Conservation (phyloP, 2,888 invertebrate genomes). For the Ametastegia equiseti region DNA sequence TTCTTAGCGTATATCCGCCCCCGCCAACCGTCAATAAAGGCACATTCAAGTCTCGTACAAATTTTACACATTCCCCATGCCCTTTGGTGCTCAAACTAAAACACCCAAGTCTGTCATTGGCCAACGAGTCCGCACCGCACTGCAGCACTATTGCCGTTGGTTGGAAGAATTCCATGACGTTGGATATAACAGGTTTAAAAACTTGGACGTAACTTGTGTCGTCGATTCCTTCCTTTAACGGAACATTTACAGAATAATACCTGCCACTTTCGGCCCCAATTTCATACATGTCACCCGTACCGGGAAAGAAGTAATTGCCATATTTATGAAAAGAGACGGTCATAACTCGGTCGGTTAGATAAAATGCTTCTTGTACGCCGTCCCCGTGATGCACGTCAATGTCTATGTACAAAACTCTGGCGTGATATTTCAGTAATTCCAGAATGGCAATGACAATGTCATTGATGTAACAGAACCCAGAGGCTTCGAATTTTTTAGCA, state of each 20-base stretch:
- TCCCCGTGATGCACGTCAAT: constrained; percentile 99
- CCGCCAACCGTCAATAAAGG: constrained; percentile 94
- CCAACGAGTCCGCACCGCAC: constrained; percentile 98
- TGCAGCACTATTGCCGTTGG: constrained; percentile 98
- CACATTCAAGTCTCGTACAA: constrained; percentile 93
- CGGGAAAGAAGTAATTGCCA: constrained; percentile 98
- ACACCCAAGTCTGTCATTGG: constrained; percentile 96
- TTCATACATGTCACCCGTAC: constrained; percentile 99
- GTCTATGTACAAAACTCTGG: constrained; percentile 97
- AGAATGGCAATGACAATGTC: constrained; percentile 99
- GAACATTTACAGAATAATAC: constrained; percentile 99
- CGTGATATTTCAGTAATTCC: constrained; percentile 95
- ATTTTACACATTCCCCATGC: constrained; percentile 98
- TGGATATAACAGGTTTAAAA: constrained; percentile 95
- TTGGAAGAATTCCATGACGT: constrained; percentile 97
- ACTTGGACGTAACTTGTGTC: constrained; percentile 94
- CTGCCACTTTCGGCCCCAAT: constrained; percentile 96
- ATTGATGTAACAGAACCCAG: constrained; percentile 99
- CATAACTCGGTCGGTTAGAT: constrained; percentile 98
- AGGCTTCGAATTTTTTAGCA: constrained; percentile 99
- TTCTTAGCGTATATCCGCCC: constrained; percentile 93
- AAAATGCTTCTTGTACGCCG: constrained; percentile 98
- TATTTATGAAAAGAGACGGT: constrained; percentile 99
- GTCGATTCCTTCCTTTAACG: constrained; percentile 98
- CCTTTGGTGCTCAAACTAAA: constrained; percentile 97